Evolutionary conservation across 1,140 invertebrate genomes (phyloP).

Genomic region (Vanessa tameamea): DNA sequence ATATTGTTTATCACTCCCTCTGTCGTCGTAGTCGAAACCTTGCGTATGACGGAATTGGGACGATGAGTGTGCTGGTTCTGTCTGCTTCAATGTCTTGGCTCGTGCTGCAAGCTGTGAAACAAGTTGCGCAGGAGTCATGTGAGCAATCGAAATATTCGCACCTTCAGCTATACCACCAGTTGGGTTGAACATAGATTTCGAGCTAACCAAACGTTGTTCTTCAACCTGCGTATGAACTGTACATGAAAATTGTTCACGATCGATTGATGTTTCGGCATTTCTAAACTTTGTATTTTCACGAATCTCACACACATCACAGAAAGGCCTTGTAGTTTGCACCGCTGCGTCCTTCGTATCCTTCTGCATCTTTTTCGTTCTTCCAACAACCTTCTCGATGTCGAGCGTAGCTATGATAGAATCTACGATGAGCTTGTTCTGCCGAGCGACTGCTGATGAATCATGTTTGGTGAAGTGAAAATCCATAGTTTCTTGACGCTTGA

Average conservation of each 20-base stretch:
- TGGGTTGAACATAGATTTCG: conserved; percentile 66
- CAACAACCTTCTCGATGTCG: conserved; percentile 57
- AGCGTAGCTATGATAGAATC: conserved; percentile 59
- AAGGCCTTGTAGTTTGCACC: conserved; percentile 62
- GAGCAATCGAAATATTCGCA: conserved; percentile 67
- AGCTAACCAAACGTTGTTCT: conserved; percentile 69
- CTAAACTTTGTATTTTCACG: conserved; percentile 50
- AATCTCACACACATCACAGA: conserved; percentile 70
- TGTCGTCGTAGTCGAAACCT: conserved; percentile 52
- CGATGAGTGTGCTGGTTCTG: conserved; percentile 41
- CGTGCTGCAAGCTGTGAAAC: conserved; percentile 72
- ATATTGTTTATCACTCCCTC: conserved; percentile 33
- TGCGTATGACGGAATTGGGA: conserved; percentile 43
- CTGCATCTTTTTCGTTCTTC: conserved; percentile 50
- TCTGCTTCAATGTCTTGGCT: conserved; percentile 69
- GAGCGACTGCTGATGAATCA: conserved; percentile 35
- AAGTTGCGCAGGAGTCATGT: conserved; percentile 72
- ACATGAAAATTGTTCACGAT: conserved; percentile 51
- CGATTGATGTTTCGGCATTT: conserved; percentile 49
- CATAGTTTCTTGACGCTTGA: conserved; percentile 62
- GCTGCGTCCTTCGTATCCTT: conserved; percentile 63
- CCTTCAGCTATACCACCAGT: conserved; percentile 55
- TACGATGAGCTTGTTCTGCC: conserved; percentile 64
- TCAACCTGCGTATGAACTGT: conserved; percentile 71
- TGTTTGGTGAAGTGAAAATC: conserved; percentile 66